A percentile compares a stretch with the other conserved stretches of the same genome.
Conservation (phyloP, 2,113 vertebrate species). For the Pica pica region DNA sequence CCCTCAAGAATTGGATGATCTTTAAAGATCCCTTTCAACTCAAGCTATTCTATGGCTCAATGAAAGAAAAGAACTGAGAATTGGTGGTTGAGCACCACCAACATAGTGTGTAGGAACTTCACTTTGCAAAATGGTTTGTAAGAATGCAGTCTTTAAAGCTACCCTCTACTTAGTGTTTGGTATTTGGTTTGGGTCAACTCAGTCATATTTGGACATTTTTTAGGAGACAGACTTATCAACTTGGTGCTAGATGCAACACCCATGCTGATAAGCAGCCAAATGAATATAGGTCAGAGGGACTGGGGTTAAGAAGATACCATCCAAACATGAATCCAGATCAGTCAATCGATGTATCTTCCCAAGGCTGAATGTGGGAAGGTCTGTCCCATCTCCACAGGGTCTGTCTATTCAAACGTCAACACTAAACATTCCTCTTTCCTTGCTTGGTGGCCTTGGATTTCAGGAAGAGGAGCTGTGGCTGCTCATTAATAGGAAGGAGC, state of each 20-base stretch:
- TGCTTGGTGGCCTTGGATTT: neutral
- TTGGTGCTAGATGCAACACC: neutral
- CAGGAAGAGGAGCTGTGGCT: neutral
- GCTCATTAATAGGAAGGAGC: neutral
- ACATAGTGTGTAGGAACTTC: rapidly evolving
- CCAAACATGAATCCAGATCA: neutral
- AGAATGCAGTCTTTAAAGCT: neutral
- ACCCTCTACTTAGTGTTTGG: neutral
- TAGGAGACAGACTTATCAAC: neutral
- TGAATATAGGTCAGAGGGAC: neutral
- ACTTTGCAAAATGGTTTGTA: neutral
- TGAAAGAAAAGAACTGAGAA: neutral
- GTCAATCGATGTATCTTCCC: rapidly evolving
- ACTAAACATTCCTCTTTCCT: neutral
- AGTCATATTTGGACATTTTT: neutral
- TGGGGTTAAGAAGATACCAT: neutral
- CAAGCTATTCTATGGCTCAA: neutral
- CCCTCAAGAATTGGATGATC: neutral
- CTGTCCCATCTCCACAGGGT: neutral
- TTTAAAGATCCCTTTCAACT: neutral
- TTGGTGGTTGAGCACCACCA: neutral
- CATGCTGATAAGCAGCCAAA: neutral
- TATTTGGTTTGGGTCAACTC: neutral
- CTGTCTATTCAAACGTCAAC: neutral
- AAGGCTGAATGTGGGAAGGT: neutral